A percentile compares a stretch with the other conserved stretches of the same genome.
Evolutionary conservation across 2,888 invertebrate species (phyloP).

Genomic region (Plebejus argus): DNA sequence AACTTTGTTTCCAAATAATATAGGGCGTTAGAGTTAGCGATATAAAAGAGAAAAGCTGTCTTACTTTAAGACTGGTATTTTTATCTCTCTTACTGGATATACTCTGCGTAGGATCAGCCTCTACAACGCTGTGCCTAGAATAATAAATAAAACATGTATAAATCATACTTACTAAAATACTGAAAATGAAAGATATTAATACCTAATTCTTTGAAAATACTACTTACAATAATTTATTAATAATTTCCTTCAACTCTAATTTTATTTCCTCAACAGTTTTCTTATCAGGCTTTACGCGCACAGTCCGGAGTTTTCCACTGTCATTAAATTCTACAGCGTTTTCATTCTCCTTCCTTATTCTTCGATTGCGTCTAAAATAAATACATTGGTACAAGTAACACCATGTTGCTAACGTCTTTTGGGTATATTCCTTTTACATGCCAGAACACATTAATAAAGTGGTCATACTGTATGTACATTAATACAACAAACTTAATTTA

Average conservation of each 20-base stretch:
- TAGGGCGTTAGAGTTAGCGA: no score
- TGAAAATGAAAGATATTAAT: neutral
- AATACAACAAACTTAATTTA: no score
- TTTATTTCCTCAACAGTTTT: neutral
- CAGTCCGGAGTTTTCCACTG: neutral
- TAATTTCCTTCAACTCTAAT: neutral
- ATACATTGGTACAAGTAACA: neutral
- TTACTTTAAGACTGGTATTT: neutral
- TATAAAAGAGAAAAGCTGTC: neutral
- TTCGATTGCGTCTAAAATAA: constrained; percentile 2
- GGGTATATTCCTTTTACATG: neutral
- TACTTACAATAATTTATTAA: constrained; percentile 4
- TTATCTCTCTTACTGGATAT: neutral
- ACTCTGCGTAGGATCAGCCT: neutral
- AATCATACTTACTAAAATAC: neutral
- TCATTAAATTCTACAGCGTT: neutral
- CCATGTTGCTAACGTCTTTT: neutral
- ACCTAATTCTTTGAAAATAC: neutral
- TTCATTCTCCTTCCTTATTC: neutral
- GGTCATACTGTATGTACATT: no score
- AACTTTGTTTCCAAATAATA: no score
- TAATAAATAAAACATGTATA: neutral
- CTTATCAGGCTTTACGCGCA: neutral
- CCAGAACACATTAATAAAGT: no score
- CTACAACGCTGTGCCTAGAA: neutral